Base-by-base conservation (phyloP, 2,113 vertebrate species). In the Nannospalax galili region DNA sequence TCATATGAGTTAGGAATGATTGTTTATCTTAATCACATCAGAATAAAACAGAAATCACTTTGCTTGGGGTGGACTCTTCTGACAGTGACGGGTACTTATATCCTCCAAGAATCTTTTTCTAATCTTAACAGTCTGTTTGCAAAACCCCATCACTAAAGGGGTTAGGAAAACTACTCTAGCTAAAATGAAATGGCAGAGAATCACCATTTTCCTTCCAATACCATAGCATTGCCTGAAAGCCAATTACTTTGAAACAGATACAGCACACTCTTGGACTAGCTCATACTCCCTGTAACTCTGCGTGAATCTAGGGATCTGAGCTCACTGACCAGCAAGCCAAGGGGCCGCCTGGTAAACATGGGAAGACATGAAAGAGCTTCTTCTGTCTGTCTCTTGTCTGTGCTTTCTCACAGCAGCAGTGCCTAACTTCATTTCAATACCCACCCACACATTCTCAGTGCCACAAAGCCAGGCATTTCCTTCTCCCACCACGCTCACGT, bases 181-280 rank as follows among this genome's bases (percentile, higher is more conserved):
- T 28, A 80, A 80, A n/a, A 40, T 32, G 60, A 90, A 90, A 88
- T 45, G 30, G n/a, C 93, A 90, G 62, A 60, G 67, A 87, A 60
- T 58, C 60, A 62, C 40, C 62, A n/a, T 62, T 84, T 69, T 64
- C 5, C 37, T 17, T 79, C 64, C 19, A n/a, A 65, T 88, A 78
- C 62, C 69, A n/a, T 42, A 85, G 35, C 35, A n/a, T 92, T 82
- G 45, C 82, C 74, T 84, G 80, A 81, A 92, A 86, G 48, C 56
- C 40, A 67, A 30, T 77, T 40, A 73, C 88, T 81, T 92, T 92
- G 56, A 10, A 37, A 72, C 37, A 74, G 40, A n/a, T 69, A 14
- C 30, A 74, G 88, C 75, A 88, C 77, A 65, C 12, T 72, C 42
- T 40, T 90, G 69, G 40, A 60, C 4, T 28, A 70, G 58, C 4